Percentiles rank a stretch among this genome's conserved stretches.
phyloP scores from a whole-genome alignment of 64 coral and sea anemone species.

The Astreopora myriophthalma region DNA sequence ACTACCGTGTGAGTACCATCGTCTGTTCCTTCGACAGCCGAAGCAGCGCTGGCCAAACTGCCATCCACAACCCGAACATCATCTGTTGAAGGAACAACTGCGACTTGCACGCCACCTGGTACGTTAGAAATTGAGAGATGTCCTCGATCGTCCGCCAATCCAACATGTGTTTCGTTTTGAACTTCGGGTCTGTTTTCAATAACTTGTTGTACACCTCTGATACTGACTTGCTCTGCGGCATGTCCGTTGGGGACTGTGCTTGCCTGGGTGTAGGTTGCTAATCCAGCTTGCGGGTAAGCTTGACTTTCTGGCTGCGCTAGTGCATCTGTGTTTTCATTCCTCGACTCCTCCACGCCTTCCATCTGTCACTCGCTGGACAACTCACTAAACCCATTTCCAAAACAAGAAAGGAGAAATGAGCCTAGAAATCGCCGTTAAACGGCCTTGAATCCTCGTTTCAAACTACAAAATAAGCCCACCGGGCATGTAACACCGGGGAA shows the following conservation, averaged over 20 bases:
- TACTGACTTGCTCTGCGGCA: constrained; percentile 70
- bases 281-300: constrained; percentile 76
- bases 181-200: constrained; percentile 82
- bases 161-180: constrained; percentile 83
- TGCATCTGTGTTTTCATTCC: constrained; percentile 76
- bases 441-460: not conserved
- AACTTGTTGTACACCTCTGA: constrained; percentile 66
- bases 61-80: constrained; percentile 75
- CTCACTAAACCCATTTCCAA: constrained; percentile 6
- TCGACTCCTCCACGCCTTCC: constrained; percentile 74
- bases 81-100: constrained; percentile 79
- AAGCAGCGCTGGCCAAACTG: constrained; percentile 16
- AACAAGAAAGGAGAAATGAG: constrained; percentile 36
- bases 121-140: constrained; percentile 74
- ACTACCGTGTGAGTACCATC: constrained; percentile 69
- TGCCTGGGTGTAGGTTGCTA: constrained; percentile 77
- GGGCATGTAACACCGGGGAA: constrained; percentile 42
- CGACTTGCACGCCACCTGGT: constrained; percentile 81
- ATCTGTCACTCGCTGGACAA: not conserved
- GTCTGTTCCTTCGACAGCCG: constrained; percentile 71
- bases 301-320: constrained; percentile 49
- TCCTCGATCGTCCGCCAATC: constrained; percentile 75
- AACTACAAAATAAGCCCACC: constrained; percentile 46
- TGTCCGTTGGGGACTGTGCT: constrained; percentile 84
- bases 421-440: not conserved